Evolutionary conservation across 2,797 vertebrate species (phyloP).

Genomic region (Sciaenops ocellatus): DNA sequence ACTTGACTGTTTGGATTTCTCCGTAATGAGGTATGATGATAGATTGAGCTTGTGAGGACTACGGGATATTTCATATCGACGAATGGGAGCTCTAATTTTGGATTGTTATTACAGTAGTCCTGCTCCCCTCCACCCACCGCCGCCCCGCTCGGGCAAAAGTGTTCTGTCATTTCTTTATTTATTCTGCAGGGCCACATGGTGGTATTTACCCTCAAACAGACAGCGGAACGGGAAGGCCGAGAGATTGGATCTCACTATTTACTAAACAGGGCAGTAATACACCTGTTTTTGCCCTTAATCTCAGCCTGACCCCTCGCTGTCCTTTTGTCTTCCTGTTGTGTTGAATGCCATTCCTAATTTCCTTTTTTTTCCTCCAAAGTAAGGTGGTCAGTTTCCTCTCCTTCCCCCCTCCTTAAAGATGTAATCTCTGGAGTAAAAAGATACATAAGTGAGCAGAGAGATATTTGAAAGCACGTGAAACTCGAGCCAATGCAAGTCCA

Average conservation of each 20-base stretch:
- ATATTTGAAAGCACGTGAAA: constrained; percentile 5
- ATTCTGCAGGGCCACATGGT: constrained; percentile 72
- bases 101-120: constrained; percentile 63
- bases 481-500: background rate
- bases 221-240: constrained; percentile 50
- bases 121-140: background rate
- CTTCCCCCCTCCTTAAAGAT: constrained; percentile 26
- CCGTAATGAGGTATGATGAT: constrained; percentile 75
- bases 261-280: constrained; percentile 71
- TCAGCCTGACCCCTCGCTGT: constrained; percentile 58
- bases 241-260: constrained; percentile 72
- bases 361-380: background rate
- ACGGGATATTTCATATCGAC: constrained; percentile 56
- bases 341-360: constrained; percentile 30
- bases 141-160: constrained; percentile 6
- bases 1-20: constrained; percentile 79
- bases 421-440: constrained; percentile 16
- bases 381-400: constrained; percentile 20
- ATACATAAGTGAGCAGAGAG: constrained; percentile 2
- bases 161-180: constrained; percentile 69
- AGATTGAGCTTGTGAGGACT: constrained; percentile 43
- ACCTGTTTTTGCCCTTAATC: constrained; percentile 74
- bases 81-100: constrained; percentile 38
- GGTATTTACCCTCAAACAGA: constrained; percentile 78
- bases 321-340: constrained; percentile 54